Percentiles rank a stretch among this genome's conserved stretches.
phyloP scores from a whole-genome alignment of 2,797 vertebrate genomes.

The Erpetoichthys calabaricus region DNA sequence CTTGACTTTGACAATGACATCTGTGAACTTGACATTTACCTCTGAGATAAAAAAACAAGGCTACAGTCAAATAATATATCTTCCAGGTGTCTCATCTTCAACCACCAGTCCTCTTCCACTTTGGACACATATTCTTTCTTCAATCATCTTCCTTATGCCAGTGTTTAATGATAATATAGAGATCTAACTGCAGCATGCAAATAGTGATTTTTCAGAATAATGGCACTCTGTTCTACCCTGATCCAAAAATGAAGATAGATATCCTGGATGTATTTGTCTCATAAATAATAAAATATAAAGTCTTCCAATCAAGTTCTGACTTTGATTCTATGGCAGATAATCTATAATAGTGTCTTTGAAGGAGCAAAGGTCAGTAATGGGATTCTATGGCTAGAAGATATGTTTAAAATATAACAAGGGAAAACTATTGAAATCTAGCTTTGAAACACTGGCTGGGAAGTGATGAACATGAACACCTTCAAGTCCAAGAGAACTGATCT shows the following conservation, averaged over 20 bases:
- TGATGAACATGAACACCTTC: constrained; percentile 9
- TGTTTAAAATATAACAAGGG: constrained; percentile 8
- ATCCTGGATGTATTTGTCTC: constrained; percentile 9
- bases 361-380: constrained; percentile 8
- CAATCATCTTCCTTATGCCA: not conserved
- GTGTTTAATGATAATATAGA: constrained; percentile 6
- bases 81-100: not conserved
- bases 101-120: not conserved
- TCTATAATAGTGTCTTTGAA: constrained; percentile 10
- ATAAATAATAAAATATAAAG: constrained; percentile 9
- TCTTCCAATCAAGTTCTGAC: not conserved
- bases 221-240: constrained; percentile 3
- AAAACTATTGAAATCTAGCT: constrained; percentile 10
- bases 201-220: constrained; percentile 9
- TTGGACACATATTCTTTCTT: not conserved
- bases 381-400: constrained; percentile 13
- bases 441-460: constrained; percentile 1
- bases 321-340: constrained; percentile 7
- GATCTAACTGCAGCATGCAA: constrained; percentile 7
- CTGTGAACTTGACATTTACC: constrained; percentile 15
- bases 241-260: constrained; percentile 10
- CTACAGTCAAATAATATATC: constrained; percentile 17
- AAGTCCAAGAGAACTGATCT: constrained; percentile 9
- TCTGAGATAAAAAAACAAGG: constrained; percentile 16
- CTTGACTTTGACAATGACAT: constrained; percentile 14